A percentile compares a stretch with the other conserved stretches of the same genome.
Evolutionary conservation across 2,797 vertebrate species (phyloP).

Genomic region (Lutjanus campechanus): DNA sequence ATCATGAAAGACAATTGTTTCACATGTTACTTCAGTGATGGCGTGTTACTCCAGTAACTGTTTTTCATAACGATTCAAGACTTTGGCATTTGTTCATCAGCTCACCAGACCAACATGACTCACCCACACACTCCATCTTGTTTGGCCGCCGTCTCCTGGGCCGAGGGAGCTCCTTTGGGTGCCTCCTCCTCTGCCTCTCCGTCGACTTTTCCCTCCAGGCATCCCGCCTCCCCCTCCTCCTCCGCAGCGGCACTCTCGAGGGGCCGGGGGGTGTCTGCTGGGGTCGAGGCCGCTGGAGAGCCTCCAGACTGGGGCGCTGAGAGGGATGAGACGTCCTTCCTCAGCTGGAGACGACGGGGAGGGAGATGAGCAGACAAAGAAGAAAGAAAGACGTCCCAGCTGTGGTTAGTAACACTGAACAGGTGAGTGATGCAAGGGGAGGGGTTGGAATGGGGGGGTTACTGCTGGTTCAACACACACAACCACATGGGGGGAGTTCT

Average conservation of each 20-base stretch:
- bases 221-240: constrained; percentile 35
- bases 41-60: no score
- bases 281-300: constrained; percentile 44
- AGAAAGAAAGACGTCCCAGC: constrained; percentile 19
- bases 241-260: constrained; percentile 39
- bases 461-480: constrained; percentile 1
- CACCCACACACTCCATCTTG: constrained; percentile 92
- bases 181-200: constrained; percentile 52
- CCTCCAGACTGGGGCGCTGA: constrained; percentile 57
- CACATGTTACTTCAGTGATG: not conserved
- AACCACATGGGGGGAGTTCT: constrained; percentile 14
- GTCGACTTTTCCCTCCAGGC: constrained; percentile 48
- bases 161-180: constrained; percentile 60
- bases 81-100: constrained; percentile 17
- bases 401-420: constrained; percentile 39
- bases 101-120: constrained; percentile 68
- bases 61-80: not conserved
- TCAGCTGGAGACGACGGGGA: constrained; percentile 71
- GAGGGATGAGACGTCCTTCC: constrained; percentile 69
- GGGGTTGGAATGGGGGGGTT: no score
- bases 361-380: constrained; percentile 3
- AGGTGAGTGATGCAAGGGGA: constrained; percentile 19
- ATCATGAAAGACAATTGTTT: not conserved
- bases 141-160: constrained; percentile 74
- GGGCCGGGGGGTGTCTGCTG: constrained; percentile 60